Evolutionary conservation across 1,140 invertebrate species (phyloP).

Genomic region (Leptopilina clavipes): DNA sequence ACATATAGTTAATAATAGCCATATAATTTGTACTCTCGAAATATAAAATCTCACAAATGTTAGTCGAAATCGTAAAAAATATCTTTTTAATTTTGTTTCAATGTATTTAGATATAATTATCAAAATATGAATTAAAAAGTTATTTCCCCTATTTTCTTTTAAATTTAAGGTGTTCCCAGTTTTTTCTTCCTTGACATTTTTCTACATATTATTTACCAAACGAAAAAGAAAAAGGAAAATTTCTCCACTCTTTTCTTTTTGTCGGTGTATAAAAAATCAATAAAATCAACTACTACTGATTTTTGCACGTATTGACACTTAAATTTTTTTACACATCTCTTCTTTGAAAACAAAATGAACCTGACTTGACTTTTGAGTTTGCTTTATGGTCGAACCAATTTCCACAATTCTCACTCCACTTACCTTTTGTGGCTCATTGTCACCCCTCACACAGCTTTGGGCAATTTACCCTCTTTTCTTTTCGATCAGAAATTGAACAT

Average conservation of each 20-base stretch:
- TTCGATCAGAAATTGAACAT: background rate
- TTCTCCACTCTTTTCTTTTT: background rate
- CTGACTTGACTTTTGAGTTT: background rate
- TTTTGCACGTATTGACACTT: background rate
- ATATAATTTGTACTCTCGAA: no score
- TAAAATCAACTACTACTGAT: background rate
- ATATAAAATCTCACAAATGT: no score
- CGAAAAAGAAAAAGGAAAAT: no score
- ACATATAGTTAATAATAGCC: no score
- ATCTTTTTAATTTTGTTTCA: no score
- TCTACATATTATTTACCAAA: no score
- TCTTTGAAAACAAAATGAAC: background rate
- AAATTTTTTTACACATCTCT: background rate
- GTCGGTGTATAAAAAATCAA: background rate
- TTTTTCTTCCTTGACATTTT: no score
- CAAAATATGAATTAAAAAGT: no score
- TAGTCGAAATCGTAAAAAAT: no score
- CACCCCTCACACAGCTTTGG: background rate
- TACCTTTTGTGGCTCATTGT: slow-evolving; percentile 1
- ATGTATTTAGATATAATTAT: no score
- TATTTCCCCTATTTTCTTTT: no score
- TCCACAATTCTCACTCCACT: background rate
- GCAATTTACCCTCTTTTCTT: background rate
- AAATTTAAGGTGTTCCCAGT: no score
- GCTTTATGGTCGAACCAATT: background rate